Conservation (phyloP, 2,888 invertebrate species). For the Acleris literana region DNA sequence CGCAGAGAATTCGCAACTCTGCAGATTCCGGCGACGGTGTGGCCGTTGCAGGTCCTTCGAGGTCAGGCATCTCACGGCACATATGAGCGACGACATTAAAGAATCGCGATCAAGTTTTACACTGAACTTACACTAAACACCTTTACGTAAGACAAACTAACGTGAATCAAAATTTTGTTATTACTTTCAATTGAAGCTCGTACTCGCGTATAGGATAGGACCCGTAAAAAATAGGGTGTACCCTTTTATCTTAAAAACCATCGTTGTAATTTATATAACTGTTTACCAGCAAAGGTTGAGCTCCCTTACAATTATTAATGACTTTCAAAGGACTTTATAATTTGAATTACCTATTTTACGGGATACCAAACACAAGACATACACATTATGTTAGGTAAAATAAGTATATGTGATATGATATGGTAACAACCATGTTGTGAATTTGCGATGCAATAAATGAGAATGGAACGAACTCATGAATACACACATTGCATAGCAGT, state of each 20-base stretch:
- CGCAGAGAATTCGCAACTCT: conserved; percentile 72
- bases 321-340: too few species aligned
- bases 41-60: conserved; percentile 50
- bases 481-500: conserved; percentile 26
- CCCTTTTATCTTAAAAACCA: too few species aligned
- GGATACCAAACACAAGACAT: too few species aligned
- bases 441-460: conserved; percentile 29
- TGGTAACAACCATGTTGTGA: not conserved
- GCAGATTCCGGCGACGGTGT: conserved; percentile 63
- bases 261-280: too few species aligned
- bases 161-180: too few species aligned
- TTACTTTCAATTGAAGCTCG: too few species aligned
- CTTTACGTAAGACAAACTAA: not conserved
- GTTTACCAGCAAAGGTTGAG: too few species aligned
- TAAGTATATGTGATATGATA: not conserved
- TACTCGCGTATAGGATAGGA: too few species aligned
- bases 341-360: too few species aligned
- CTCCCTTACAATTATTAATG: too few species aligned
- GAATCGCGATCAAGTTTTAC: conserved; percentile 11
- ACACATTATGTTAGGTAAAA: too few species aligned
- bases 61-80: conserved; percentile 49
- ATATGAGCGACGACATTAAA: not conserved
- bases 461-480: conserved; percentile 26
- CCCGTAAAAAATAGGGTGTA: too few species aligned
- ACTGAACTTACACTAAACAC: not conserved